Conservation (phyloP, 2,113 vertebrate genomes). For the Sus scrofa region T2T-Sscrofa CM000814.6:13408001-13408500, state of each 20-base stretch:
- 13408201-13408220: background rate
- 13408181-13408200: background rate
- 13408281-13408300: background rate
- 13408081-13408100: background rate
- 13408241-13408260: background rate
- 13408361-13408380: background rate
- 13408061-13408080: background rate
- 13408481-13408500: constrained; percentile 79
- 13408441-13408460: constrained; percentile 77
- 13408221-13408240: background rate
- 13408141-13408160: background rate
- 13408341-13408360: background rate
- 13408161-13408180: background rate
- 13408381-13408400: background rate
- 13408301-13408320: background rate
- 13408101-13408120: background rate
- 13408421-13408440: background rate
- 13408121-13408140: background rate
- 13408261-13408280: background rate
- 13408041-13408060: constrained; percentile 30
- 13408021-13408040: background rate
- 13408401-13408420: background rate
- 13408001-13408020: background rate
- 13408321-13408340: background rate
- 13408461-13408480: constrained; percentile 82